Base-by-base conservation (phyloP, 53 echinoderm and acorn worm genomes). In the Arbacia lixula region DNA sequence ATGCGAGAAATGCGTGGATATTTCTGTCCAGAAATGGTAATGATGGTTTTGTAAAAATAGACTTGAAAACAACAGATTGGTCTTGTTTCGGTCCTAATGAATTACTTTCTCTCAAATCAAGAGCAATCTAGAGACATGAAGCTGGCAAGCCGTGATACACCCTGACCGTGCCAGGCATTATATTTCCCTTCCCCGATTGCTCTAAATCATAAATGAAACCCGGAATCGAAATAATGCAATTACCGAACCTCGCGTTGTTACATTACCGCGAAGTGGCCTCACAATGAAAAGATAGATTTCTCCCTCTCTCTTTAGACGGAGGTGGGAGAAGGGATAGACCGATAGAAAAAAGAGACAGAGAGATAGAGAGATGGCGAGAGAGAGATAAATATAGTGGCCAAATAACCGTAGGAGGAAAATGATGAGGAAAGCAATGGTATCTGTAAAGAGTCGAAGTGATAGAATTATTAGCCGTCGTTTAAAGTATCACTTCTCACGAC, bases 381-480 rank as follows among this genome's bases (percentile, higher is more conserved):
- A 27, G 69, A 43, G 27, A 6, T 32, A 26, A 27, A 46, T 14
- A 10, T 8, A 46, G 14, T 46, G 49, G 14, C 14, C 14, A 14
- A 27, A 14, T 27, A 21, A 26, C n/a, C 4, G 43, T n/a, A 12
- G 26, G 43, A 69, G 42, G 4, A 2, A 16, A 27, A 24, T 20
- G 11, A 27, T 26, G 27, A 25, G 32, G 3, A 36, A 27, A 11
- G 9, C 40, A 26, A 11, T 42, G 26, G 69, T 36, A 26, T 2
- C 41, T 34, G 30, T 3, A 17, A 10, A 32, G 5, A 26, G 12
- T 74, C 32, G 28, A 74, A 42, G 31, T 74, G 52, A 74, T 74
- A 74, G 33, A 74, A 43, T 74, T 74, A 74, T 74, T 74, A 74
- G 74, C 74, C 53, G 52, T 26, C 74, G 74, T 74, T 74, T 74